phyloP scores from a whole-genome alignment of 37 sponge, comb jelly and placozoan species.

The Chondrilla cf. caribensis region DNA sequence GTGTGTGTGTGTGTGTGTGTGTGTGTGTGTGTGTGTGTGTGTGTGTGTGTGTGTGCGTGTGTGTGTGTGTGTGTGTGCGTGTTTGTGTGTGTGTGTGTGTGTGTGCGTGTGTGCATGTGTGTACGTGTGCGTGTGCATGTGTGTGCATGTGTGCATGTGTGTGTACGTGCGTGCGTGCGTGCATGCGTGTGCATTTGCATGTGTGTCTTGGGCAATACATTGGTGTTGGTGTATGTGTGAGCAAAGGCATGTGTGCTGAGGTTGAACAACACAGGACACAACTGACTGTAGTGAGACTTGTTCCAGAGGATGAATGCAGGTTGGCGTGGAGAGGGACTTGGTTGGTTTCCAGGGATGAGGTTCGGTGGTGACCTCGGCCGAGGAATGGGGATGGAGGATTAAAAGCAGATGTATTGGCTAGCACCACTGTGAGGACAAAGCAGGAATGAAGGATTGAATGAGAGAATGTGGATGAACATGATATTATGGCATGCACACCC shows the following conservation, averaged over 20 bases:
- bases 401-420: slow-evolving; percentile 26
- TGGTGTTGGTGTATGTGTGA: neutral
- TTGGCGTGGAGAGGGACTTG: slow-evolving; percentile 29
- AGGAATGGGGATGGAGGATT: slow-evolving; percentile 51
- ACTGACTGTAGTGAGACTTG: neutral
- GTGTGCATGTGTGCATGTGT: neutral
- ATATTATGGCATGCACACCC: too few species aligned
- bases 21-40: too few species aligned
- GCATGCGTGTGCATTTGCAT: too few species aligned
- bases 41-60: too few species aligned
- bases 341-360: slow-evolving; percentile 27
- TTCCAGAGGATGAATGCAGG: slow-evolving; percentile 8
- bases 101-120: neutral
- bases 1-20: slow-evolving; percentile 1
- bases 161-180: too few species aligned
- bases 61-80: too few species aligned
- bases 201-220: too few species aligned
- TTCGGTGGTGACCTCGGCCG: slow-evolving; percentile 22
- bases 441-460: too few species aligned
- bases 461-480: neutral
- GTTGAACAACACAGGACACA: too few species aligned
- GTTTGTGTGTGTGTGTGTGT: too few species aligned
- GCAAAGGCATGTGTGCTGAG: too few species aligned
- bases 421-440: neutral
- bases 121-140: slow-evolving; percentile 5